phyloP scores from a whole-genome alignment of 2,797 vertebrate species.

The Nyctibius grandis region DNA sequence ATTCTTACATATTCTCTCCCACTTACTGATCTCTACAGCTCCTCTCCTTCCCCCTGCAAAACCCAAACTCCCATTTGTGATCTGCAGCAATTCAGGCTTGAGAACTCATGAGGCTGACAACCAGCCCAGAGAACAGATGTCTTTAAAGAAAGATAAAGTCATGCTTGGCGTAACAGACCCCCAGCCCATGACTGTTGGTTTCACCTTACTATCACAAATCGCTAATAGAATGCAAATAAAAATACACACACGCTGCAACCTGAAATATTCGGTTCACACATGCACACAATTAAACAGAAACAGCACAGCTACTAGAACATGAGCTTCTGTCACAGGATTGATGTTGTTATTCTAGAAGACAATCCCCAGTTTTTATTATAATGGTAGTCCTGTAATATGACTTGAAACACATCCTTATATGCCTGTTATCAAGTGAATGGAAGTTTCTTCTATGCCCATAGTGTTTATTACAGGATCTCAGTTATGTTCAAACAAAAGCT shows the following conservation, averaged over 20 bases:
- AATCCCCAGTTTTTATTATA: neutral
- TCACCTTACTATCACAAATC: neutral
- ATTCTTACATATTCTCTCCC: neutral
- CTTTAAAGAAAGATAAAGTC: neutral
- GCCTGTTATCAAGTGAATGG: neutral
- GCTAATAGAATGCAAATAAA: neutral
- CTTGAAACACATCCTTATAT: neutral
- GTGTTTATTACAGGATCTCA: neutral
- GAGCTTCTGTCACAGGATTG: neutral
- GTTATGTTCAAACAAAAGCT: conserved; percentile 3
- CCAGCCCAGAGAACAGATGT: neutral
- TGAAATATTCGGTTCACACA: neutral
- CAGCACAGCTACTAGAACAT: neutral
- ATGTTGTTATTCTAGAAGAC: neutral
- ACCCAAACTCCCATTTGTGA: neutral
- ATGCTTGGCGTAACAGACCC: neutral
- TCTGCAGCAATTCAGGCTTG: neutral
- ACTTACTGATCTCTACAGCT: neutral
- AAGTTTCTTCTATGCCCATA: neutral
- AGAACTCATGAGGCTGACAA: neutral
- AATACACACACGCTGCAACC: neutral
- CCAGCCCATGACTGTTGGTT: neutral
- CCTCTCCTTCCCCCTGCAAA: neutral
- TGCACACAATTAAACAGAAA: neutral
- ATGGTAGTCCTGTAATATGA: neutral